Evolutionary conservation across 2,113 vertebrate genomes (phyloP).

Genomic region (Forbesichthys agassizii): DNA sequence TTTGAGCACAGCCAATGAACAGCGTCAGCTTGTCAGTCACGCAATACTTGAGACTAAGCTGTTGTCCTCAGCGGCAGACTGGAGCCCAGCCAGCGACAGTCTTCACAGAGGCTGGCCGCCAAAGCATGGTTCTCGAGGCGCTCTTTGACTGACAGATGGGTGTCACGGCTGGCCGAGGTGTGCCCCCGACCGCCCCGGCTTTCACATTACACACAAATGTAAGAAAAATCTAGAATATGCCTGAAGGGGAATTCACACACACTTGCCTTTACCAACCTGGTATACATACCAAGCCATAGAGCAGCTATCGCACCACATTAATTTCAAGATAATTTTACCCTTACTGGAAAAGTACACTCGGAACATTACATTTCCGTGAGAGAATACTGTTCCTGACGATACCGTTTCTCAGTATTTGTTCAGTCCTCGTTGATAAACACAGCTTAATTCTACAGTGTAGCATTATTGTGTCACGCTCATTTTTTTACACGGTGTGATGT

Average conservation of each 20-base stretch:
- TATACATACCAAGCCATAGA: not conserved
- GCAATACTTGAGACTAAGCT: constrained; percentile 9
- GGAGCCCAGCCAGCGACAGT: constrained; percentile 14
- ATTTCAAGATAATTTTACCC: not conserved
- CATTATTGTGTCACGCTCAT: not conserved
- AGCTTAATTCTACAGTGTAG: not conserved
- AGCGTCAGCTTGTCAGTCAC: not conserved
- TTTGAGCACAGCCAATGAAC: not conserved
- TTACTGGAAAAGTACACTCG: not conserved
- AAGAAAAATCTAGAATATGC: not conserved
- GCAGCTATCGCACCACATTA: not conserved
- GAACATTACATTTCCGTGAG: not conserved
- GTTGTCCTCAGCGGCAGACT: constrained; percentile 8
- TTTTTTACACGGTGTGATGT: constrained; percentile 44
- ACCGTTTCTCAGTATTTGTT: not conserved
- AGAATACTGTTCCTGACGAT: too few relatives aligned
- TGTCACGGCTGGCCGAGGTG: constrained; percentile 27
- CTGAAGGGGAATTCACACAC: constrained; percentile 19
- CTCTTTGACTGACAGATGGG: constrained; percentile 26
- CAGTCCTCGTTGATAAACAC: not conserved
- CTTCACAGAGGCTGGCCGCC: not conserved
- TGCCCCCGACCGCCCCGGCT: constrained; percentile 9
- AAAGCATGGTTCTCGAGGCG: constrained; percentile 11
- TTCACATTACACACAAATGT: constrained; percentile 5
- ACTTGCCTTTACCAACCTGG: constrained; percentile 14